Conservation (phyloP, 2,888 invertebrate species). For the Tenthredo scrophulariae region DNA sequence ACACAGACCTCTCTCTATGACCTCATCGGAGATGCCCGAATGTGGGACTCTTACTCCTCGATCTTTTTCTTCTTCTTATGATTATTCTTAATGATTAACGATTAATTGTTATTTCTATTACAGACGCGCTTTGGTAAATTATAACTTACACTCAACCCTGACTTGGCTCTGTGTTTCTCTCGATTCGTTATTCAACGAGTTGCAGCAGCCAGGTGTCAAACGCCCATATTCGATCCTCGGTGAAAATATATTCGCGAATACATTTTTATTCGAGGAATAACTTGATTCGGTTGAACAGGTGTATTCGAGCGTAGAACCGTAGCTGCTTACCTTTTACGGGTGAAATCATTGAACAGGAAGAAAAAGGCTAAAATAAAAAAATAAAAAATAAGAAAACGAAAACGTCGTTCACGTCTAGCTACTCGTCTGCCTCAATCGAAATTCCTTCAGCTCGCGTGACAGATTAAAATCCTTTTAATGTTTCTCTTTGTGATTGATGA, state of each 20-base stretch:
- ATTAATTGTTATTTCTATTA: neutral
- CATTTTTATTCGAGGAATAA: constrained; percentile 23
- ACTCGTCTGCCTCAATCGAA: constrained; percentile 15
- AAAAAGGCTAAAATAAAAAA: constrained; percentile 2
- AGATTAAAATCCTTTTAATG: constrained; percentile 42
- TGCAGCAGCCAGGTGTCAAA: neutral
- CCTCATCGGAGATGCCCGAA: constrained; percentile 43
- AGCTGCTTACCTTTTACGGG: neutral
- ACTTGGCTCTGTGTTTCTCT: neutral
- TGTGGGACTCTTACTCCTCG: constrained; percentile 20
- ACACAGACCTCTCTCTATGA: constrained; percentile 47
- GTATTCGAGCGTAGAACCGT: constrained; percentile 38
- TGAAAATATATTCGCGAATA: constrained; percentile 33
- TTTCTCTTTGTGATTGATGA: constrained; percentile 33
- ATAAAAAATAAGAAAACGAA: neutral
- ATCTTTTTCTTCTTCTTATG: neutral
- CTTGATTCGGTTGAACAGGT: constrained; percentile 41
- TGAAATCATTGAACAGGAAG: neutral
- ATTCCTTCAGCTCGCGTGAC: constrained; percentile 22
- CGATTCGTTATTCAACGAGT: constrained; percentile 36
- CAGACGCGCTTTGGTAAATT: no score
- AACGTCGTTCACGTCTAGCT: neutral
- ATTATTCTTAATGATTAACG: neutral
- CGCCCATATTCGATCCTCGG: constrained; percentile 12
- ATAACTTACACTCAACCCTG: neutral